Base-by-base conservation (phyloP, 2,797 vertebrate species). In the Dendrocincla fuliginosa region DNA sequence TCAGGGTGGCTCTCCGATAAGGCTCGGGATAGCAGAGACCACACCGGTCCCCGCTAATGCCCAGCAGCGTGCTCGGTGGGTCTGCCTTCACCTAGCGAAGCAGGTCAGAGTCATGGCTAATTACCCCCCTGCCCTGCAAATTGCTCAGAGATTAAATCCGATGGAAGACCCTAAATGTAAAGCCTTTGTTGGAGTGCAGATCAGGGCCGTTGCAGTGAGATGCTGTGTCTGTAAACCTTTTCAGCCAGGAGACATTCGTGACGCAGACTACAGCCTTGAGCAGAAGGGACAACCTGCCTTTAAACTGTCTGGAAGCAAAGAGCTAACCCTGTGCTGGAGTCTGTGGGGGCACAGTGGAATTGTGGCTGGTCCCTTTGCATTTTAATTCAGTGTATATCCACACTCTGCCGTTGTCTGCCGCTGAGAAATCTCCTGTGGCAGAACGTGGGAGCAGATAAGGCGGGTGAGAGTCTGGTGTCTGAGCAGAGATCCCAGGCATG, bases 371-470 rank as follows among this genome's bases (percentile, higher is more conserved):
- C 23, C 60, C 39, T 77, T 74, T 8, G 17, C 47, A 28, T 27
- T 27, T 27, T 42, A 52, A 6, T 24, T 33, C 30, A 0, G 9
- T 2, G 0, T 3, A 2, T 6, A 49, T 5, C 46, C 46, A 2
- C 47, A 8, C 44, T 6, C 5, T 13, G 28, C 22, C 27, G 55
- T 47, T 7, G 28, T 2, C 57, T 16, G 37, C 52, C 4, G 5
- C 3, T 63, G 37, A n/a, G 65, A 59, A 82, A 55, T 5, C 11
- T 0, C n/a, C 77, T 4, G 2, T 2, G 85, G 35, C 79, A 56
- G 47, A 67, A 27, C n/a, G 24, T 5, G 44, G 46, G 33, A 41
- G 53, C 50, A 27, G 56, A 9, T 2, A 53, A 6, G 46, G 65
- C 64, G 15, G 28, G 61, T 14, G 74, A 5, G 27, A 6, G 46